phyloP scores from a whole-genome alignment of 2,797 vertebrate species.

The Phataginus tetradactyla region DNA sequence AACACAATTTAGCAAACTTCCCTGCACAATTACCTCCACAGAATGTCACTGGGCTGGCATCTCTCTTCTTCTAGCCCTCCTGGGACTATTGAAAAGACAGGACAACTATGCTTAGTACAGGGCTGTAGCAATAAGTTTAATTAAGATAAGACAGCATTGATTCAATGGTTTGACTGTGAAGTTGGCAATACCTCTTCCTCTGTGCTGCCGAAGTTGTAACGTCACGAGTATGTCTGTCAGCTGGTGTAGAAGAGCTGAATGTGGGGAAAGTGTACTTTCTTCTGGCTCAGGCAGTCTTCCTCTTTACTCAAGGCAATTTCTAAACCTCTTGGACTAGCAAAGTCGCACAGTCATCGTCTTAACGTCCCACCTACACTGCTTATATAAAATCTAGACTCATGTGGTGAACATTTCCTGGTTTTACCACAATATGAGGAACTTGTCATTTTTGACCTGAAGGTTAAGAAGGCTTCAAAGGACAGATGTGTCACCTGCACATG shows the following conservation, averaged over 20 bases:
- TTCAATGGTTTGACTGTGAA: background rate
- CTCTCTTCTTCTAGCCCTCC: background rate
- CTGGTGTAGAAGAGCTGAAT: slow-evolving; percentile 1
- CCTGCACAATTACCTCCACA: slow-evolving; percentile 23
- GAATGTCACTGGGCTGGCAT: background rate
- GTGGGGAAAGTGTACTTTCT: background rate
- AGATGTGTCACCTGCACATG: background rate
- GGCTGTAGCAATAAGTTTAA: slow-evolving; percentile 52
- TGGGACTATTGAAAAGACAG: slow-evolving; percentile 21
- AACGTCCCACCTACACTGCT: background rate
- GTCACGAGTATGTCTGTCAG: background rate
- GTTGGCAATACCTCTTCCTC: slow-evolving; percentile 46
- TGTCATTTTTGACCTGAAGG: background rate
- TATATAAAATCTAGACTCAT: background rate
- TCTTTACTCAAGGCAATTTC: background rate
- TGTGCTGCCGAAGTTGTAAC: background rate
- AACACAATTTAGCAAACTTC: slow-evolving; percentile 45
- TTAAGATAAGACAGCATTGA: slow-evolving; percentile 67
- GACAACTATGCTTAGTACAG: background rate
- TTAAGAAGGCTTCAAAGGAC: background rate
- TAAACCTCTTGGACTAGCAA: background rate
- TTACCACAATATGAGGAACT: background rate
- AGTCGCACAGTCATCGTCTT: background rate
- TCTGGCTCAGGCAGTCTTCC: background rate
- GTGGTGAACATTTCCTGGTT: background rate